These are phyloP conservation scores for Mongoloraphidia duomilia DNA, from an alignment of 2,888 invertebrate species.

Conservation along the genomic window DNA sequence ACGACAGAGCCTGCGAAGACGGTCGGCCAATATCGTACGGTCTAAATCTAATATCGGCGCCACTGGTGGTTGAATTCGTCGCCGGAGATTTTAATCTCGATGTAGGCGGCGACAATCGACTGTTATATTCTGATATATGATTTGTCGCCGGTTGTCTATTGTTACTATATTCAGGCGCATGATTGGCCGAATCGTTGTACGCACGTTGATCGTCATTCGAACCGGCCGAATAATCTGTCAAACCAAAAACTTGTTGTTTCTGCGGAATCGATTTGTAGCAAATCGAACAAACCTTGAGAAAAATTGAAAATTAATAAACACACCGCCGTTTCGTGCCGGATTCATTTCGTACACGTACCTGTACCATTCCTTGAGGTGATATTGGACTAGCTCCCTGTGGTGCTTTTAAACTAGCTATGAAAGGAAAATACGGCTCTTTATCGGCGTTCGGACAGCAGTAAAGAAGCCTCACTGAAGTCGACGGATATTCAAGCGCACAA, in stretches of 20 bases:
- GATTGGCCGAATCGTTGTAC: conserved; percentile 26
- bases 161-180: conserved; percentile 24
- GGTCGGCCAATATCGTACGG: conserved; percentile 39
- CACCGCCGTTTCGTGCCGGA: no score
- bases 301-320: conserved; percentile 4
- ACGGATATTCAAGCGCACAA: conserved; percentile 68
- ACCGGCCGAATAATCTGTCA: conserved; percentile 17
- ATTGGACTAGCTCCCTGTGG: conserved; percentile 78
- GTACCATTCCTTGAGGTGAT: conserved; percentile 59
- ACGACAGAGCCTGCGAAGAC: no score
- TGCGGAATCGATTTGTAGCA: conserved; percentile 73
- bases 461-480: conserved; percentile 64
- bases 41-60: conserved; percentile 42
- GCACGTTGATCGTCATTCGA: neutral
- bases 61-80: conserved; percentile 16
- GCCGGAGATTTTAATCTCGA: conserved; percentile 36
- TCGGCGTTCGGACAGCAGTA: conserved; percentile 76
- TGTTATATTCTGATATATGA: conserved; percentile 17
- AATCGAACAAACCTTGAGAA: conserved; percentile 59
- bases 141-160: conserved; percentile 18
- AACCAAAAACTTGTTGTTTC: conserved; percentile 57
- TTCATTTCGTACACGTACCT: neutral
- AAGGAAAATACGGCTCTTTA: conserved; percentile 80
- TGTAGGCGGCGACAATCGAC: conserved; percentile 27
- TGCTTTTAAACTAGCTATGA: conserved; percentile 65